phyloP scores from a whole-genome alignment of 2,113 vertebrate genomes.

The Anhinga anhinga region DNA sequence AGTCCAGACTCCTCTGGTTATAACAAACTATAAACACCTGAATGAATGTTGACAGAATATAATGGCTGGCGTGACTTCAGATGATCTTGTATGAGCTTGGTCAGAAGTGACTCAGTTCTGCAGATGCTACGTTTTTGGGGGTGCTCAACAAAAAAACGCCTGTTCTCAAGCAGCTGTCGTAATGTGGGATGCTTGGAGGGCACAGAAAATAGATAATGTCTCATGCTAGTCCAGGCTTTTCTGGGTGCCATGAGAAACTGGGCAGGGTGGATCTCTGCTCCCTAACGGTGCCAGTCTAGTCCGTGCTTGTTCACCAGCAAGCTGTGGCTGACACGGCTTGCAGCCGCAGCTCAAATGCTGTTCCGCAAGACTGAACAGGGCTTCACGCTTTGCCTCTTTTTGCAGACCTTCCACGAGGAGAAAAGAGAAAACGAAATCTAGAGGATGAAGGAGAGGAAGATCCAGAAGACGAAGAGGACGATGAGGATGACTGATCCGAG shows the following conservation, averaged over 20 bases:
- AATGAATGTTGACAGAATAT: background rate
- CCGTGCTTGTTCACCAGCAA: background rate
- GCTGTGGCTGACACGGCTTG: background rate
- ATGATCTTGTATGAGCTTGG: background rate
- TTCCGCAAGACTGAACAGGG: background rate
- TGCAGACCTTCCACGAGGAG: slow-evolving; percentile 39
- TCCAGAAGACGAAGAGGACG: slow-evolving; percentile 42
- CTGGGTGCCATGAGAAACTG: background rate
- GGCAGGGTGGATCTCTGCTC: background rate
- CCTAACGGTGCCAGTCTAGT: background rate
- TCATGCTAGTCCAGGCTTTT: background rate
- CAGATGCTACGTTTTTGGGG: background rate
- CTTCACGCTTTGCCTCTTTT: slow-evolving; percentile 1
- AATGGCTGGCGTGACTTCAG: background rate
- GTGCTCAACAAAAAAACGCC: background rate
- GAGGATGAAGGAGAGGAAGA: slow-evolving; percentile 57
- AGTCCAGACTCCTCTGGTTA: background rate
- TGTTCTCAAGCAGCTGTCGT: background rate
- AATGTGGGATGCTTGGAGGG: background rate
- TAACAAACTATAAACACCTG: background rate
- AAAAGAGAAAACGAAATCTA: slow-evolving; percentile 56
- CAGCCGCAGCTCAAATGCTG: background rate
- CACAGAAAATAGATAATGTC: background rate
- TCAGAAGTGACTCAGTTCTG: background rate
- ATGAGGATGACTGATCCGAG: slow-evolving; percentile 51